phyloP scores from a whole-genome alignment of 2,113 vertebrate species.

The Genyomyrus donnyi region DNA sequence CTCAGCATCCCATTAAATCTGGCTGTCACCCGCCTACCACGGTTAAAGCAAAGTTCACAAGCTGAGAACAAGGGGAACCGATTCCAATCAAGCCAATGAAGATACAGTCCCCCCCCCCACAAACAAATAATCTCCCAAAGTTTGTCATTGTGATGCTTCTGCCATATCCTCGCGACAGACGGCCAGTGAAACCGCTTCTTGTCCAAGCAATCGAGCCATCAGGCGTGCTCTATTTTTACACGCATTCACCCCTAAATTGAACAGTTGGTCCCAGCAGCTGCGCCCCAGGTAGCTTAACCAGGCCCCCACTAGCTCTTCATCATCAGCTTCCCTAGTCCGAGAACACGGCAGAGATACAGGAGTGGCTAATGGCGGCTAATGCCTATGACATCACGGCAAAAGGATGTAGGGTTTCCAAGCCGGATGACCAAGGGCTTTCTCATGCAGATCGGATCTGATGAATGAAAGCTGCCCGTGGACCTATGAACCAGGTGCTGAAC shows the following conservation, averaged over 20 bases:
- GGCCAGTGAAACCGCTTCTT: neutral
- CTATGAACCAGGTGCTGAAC: neutral
- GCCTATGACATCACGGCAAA: neutral
- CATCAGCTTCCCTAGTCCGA: neutral
- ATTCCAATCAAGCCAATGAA: neutral
- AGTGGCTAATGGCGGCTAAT: neutral
- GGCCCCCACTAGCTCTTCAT: neutral
- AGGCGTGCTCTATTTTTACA: neutral
- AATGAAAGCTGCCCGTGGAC: neutral
- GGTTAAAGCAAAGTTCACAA: neutral
- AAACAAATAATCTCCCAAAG: neutral
- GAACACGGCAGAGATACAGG: neutral
- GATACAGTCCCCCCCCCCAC: neutral
- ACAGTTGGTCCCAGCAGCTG: constrained; percentile 14
- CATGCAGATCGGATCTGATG: neutral
- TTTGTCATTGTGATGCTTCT: neutral
- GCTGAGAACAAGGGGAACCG: neutral
- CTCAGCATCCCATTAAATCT: neutral
- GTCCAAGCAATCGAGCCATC: neutral
- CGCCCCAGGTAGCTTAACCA: neutral
- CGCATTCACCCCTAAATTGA: neutral
- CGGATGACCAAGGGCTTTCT: neutral
- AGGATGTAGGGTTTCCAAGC: neutral
- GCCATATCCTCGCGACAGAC: neutral
- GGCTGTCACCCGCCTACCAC: neutral